These are phyloP conservation scores for Stigmatopora nigra DNA, from an alignment of 2,113 vertebrate genomes.

Conservation along the genomic window DNA sequence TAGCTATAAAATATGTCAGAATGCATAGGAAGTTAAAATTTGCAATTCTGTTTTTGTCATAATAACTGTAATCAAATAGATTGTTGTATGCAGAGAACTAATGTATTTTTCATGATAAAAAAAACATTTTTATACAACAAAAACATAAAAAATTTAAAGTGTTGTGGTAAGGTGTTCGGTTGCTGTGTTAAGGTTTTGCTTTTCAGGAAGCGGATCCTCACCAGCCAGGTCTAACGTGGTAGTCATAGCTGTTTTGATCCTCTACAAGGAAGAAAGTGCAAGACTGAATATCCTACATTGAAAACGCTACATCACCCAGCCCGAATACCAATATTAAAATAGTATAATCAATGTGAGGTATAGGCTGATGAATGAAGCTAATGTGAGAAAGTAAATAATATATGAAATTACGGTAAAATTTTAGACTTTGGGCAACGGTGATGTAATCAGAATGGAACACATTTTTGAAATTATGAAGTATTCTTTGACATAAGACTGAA, in stretches of 20 bases:
- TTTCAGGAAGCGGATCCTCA: conserved; percentile 28
- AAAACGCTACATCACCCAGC: neutral
- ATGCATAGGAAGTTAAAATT: neutral
- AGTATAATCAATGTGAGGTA: no score
- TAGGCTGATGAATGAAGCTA: neutral
- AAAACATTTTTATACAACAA: neutral
- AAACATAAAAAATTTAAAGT: neutral
- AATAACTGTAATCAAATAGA: neutral
- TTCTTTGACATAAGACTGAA: no score
- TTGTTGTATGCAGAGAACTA: neutral
- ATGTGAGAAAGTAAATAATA: neutral
- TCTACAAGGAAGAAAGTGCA: conserved; percentile 38
- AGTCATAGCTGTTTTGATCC: conserved; percentile 47
- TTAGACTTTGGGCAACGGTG: neutral
- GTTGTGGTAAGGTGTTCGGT: conserved; percentile 5
- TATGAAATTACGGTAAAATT: neutral
- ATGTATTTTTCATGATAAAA: neutral
- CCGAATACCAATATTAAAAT: no score
- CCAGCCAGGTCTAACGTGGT: conserved; percentile 46
- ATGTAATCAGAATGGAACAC: neutral
- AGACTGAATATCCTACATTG: neutral
- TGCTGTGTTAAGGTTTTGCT: conserved; percentile 24
- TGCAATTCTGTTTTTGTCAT: neutral
- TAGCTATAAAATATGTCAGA: neutral
- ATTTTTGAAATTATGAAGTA: no score